Conservation (phyloP, 2,113 vertebrate species). For the Passer montanus region DNA sequence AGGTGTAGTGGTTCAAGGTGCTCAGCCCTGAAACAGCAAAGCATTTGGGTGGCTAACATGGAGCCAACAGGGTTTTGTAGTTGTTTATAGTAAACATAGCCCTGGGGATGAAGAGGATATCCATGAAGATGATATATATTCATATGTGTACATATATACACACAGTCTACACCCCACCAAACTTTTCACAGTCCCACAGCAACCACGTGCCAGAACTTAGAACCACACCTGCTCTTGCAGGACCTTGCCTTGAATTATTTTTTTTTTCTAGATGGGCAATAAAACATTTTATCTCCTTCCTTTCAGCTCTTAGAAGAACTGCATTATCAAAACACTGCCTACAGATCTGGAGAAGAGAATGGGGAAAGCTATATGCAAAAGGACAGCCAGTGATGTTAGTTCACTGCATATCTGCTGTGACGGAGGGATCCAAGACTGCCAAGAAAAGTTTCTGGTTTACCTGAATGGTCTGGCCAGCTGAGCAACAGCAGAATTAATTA, state of each 20-base stretch:
- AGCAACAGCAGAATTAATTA: neutral
- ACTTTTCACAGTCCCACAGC: neutral
- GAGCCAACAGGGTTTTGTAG: neutral
- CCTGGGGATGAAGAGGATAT: neutral
- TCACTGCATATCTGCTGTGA: neutral
- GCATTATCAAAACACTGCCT: neutral
- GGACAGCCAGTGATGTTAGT: neutral
- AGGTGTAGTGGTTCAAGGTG: neutral
- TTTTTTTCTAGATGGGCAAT: neutral
- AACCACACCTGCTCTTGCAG: neutral
- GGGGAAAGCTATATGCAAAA: neutral
- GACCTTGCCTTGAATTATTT: neutral
- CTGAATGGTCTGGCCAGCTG: neutral
- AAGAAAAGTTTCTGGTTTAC: neutral
- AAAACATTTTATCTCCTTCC: neutral
- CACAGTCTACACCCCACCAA: neutral
- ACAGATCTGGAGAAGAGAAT: neutral
- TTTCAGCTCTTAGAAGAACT: neutral
- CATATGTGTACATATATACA: neutral
- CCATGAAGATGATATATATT: too few relatives aligned
- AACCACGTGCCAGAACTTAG: neutral
- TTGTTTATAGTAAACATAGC: neutral
- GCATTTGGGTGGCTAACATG: neutral
- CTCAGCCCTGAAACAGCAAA: neutral
- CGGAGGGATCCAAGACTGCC: neutral